Percentiles rank a stretch among this genome's conserved stretches.
Conservation (phyloP, 1,140 invertebrate species). For the Drosophila arizonae region DNA sequence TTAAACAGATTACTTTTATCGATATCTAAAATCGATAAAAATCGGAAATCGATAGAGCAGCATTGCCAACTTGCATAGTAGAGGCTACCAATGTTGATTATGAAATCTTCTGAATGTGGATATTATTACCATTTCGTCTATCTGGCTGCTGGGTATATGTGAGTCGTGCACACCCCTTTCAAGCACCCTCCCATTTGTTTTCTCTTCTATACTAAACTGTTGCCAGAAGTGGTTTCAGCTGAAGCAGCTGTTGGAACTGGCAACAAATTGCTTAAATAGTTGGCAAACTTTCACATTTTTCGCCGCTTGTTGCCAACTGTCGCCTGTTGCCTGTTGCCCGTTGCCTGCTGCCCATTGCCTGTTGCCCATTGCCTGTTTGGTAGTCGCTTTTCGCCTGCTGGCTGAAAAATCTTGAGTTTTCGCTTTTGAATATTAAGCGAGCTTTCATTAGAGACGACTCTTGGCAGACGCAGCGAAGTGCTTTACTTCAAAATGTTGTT, state of each 20-base stretch:
- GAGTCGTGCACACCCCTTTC: background rate
- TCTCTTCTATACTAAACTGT: background rate
- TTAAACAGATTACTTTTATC: too few species aligned
- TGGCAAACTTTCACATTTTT: conserved; percentile 11
- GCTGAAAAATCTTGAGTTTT: conserved; percentile 12
- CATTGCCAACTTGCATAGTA: too few species aligned
- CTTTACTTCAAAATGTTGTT: conserved; percentile 21
- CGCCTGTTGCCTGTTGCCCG: conserved; percentile 27
- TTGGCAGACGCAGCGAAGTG: conserved; percentile 8
- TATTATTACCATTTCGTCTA: too few species aligned
- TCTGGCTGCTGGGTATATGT: too few species aligned
- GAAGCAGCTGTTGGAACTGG: background rate
- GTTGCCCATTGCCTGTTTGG: conserved; percentile 11
- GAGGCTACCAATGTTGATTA: too few species aligned
- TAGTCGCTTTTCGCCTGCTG: conserved; percentile 4
- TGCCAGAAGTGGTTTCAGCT: background rate
- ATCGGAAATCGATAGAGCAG: too few species aligned
- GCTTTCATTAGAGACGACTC: conserved; percentile 32
- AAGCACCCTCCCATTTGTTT: background rate
- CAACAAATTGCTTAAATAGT: conserved; percentile 15
- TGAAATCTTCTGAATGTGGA: too few species aligned
- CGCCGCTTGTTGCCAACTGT: conserved; percentile 19
- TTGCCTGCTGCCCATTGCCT: conserved; percentile 15
- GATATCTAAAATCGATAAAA: too few species aligned
- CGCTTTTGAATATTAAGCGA: conserved; percentile 49